These are phyloP conservation scores for Enteromius argenteus DNA, from an alignment of 2,797 vertebrate genomes.

Conservation along the genomic window DNA sequence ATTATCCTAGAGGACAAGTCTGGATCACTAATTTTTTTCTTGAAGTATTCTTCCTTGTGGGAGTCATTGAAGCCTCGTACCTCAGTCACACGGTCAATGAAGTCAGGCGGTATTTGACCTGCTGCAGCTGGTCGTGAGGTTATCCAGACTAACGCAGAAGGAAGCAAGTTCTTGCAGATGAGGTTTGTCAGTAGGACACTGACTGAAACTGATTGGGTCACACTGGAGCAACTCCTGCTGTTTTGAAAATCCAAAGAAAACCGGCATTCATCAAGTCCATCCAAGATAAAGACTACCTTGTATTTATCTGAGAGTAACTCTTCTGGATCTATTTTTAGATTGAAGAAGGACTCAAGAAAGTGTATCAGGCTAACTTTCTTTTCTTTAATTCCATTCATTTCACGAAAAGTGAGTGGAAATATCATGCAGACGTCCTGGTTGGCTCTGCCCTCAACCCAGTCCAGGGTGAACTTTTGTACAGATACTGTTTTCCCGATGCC, in stretches of 20 bases:
- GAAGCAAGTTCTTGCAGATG: conserved; percentile 31
- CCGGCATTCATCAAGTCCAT: conserved; percentile 16
- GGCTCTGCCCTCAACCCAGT: conserved; percentile 34
- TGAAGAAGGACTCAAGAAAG: conserved; percentile 9
- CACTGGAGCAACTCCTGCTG: conserved; percentile 13
- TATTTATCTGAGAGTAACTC: background rate
- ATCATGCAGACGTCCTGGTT: conserved; percentile 30
- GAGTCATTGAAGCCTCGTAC: conserved; percentile 37
- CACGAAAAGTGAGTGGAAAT: conserved; percentile 39
- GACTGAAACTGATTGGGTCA: conserved; percentile 24
- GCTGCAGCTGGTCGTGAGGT: conserved; percentile 31
- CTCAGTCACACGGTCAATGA: conserved; percentile 20
- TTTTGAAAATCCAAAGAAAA: conserved; percentile 6
- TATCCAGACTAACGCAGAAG: conserved; percentile 43
- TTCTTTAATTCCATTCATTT: conserved; percentile 8
- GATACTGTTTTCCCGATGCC: conserved; percentile 29
- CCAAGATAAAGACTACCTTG: conserved; percentile 5
- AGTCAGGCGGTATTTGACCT: conserved; percentile 15
- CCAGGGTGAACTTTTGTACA: conserved; percentile 35
- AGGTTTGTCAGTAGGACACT: conserved; percentile 36
- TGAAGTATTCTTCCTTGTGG: conserved; percentile 36
- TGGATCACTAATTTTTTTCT: conserved; percentile 23
- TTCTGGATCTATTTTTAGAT: background rate
- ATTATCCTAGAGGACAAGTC: conserved; percentile 30
- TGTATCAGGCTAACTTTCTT: conserved; percentile 11